Base-by-base conservation (phyloP, 2,113 vertebrate genomes). In the Sterna hirundo region DNA sequence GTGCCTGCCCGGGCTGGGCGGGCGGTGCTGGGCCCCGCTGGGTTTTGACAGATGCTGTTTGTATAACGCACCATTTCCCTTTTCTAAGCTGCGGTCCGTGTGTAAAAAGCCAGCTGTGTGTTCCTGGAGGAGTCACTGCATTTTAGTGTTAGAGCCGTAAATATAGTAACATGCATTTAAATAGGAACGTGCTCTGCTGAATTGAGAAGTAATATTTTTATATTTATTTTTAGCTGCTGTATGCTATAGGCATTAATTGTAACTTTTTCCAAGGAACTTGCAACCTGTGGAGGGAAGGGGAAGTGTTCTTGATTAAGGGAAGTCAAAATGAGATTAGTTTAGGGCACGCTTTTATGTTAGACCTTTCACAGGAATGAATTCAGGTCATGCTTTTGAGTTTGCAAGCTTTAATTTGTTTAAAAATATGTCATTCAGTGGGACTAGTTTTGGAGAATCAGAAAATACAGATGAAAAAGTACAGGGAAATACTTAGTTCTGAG, bases 151-250 rank as follows among this genome's bases (percentile, higher is more conserved):
- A 16, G 49, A 72, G 9, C 5, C 66, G 46, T 72, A 95, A 90
- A 90, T 88, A 88, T 8, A 93, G 49, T 85, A 71, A 87, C 42
- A 42, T 21, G 79, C 71, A 21, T 47, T 90, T 79, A 68, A 87
- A 61, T 60, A 47, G 40, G 13, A 77, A 57, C 29, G 15, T 30
- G 38, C 42, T 79, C 9, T 23, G n/a, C 64, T 62, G 78, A 82
- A 52, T 12, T 22, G 34, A 70, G 42, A 88, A 54, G 30, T 55
- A 42, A 19, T 40, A 19, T 20, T 36, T 32, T 15, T 15, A 49
- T 46, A 42, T 27, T 42, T 44, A 44, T 32, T 90, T 85, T 80
- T 64, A 62, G 58, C 29, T 44, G 19, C 46, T 60, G 8, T 4
- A 0, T 47, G 30, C 19, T 57, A 9, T 6, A 16, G 3, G 9